phyloP scores from a whole-genome alignment of 1,140 invertebrate genomes.

The Drosophila trapezifrons region DNA sequence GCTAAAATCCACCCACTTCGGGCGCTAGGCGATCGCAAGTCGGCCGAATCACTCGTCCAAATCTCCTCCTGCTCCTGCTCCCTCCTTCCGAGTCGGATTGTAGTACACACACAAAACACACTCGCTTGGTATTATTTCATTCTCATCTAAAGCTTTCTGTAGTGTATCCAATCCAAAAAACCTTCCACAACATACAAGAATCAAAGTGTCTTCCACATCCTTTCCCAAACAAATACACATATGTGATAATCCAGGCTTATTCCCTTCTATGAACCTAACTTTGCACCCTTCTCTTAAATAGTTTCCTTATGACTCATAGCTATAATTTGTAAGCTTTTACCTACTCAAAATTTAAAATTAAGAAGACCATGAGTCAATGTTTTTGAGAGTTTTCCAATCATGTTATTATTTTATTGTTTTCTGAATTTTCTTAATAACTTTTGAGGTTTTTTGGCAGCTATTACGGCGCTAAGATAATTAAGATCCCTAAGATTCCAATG shows the following conservation, averaged over 20 bases:
- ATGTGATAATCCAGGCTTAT: background rate
- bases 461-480: no score
- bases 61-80: slow-evolving; percentile 6
- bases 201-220: background rate
- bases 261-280: background rate
- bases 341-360: background rate
- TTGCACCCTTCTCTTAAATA: background rate
- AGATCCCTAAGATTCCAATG: background rate
- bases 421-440: background rate
- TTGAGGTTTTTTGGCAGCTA: background rate
- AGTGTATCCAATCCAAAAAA: background rate
- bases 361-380: background rate
- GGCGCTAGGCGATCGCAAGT: slow-evolving; percentile 45
- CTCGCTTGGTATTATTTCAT: slow-evolving; percentile 24
- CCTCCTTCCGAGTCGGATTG: slow-evolving; percentile 22
- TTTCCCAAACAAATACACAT: background rate
- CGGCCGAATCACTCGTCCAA: slow-evolving; percentile 26
- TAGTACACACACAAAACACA: slow-evolving; percentile 21
- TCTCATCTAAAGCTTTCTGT: slow-evolving; percentile 3
- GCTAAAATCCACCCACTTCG: slow-evolving; percentile 51
- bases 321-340: background rate
- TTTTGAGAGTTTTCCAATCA: background rate
- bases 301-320: background rate
- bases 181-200: background rate
- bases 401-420: background rate